Base-by-base conservation (phyloP, 1,140 invertebrate genomes). In the Scaptomyza pallida region DNA sequence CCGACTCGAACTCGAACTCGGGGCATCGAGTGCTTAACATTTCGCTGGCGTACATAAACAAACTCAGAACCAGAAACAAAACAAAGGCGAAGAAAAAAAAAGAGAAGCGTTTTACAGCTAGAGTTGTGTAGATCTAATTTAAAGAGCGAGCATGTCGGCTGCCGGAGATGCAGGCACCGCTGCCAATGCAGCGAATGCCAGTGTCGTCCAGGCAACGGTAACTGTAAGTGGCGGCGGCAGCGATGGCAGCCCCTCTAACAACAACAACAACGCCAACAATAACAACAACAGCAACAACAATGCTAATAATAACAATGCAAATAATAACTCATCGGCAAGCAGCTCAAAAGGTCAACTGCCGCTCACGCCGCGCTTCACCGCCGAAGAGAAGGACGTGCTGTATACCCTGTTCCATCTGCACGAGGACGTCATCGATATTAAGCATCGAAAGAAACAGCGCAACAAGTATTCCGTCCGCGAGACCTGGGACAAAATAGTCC, bases 351-450 rank as follows among this genome's bases (percentile, higher is more conserved):
- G 26, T 0, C 89, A 90, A 12, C 30, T 90, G 62, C 80, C 86
- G 1, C 51, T 90, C 6, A 91, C 89, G 26, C 89, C 90, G 8
- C 90, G 90, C 45, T 91, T 90, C 50, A 90, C 90, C 16, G 59
- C 83, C 44, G 86, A 91, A 44, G 90, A 91, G 65, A 91, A 91
- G 70, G 78, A 88, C 6, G 86, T 91, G n/a, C 73, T 91, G 0
- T 91, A 91, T 47, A 50, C 51, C 0, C 65, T 91, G 12, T 91
- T 91, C 57, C 82, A 88, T 21, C 52, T 81, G 41, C 89, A 91
- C 56, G 83, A 91, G 57, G 89, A 91, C 21, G 83, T 91, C 23
- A 91, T 91, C 61, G 90, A 91, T 55, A 91, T 91, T 6, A 91
- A 91, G 69, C 82, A 78, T 30, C 61, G 89, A 1, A 91, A 90